phyloP scores from a whole-genome alignment of 2,888 invertebrate species.

The Caenorhabditis sp. region DNA sequence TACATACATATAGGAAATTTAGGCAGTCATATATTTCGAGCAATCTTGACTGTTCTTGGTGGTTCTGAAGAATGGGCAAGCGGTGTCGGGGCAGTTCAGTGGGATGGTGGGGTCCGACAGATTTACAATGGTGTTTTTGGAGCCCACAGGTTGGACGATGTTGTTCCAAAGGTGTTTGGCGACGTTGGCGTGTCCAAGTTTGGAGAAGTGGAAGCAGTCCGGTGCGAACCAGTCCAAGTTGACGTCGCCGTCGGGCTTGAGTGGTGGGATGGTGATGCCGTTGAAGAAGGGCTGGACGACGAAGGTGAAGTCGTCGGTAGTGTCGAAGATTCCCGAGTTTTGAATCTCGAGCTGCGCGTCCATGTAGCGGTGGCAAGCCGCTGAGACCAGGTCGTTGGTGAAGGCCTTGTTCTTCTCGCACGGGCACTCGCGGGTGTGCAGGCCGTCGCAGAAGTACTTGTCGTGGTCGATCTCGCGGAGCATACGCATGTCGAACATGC shows the following conservation, averaged over 20 bases:
- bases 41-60: conserved; percentile 71
- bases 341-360: conserved; percentile 70
- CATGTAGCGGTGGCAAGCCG: conserved; percentile 74
- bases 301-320: conserved; percentile 75
- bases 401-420: conserved; percentile 73
- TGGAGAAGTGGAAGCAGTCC: conserved; percentile 78
- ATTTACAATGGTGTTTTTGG: conserved; percentile 64
- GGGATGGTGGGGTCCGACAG: conserved; percentile 70
- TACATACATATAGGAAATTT: conserved; percentile 22
- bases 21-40: conserved; percentile 54
- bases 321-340: conserved; percentile 73
- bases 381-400: conserved; percentile 71
- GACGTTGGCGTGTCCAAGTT: conserved; percentile 72
- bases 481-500: conserved; percentile 79
- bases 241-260: conserved; percentile 68
- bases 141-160: conserved; percentile 71
- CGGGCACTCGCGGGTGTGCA: conserved; percentile 74
- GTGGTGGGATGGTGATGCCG: conserved; percentile 68
- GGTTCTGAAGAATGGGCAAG: conserved; percentile 74
- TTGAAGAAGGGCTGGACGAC: conserved; percentile 79
- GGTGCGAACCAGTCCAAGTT: conserved; percentile 77
- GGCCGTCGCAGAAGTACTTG: conserved; percentile 74
- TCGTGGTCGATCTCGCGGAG: conserved; percentile 73
- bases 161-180: conserved; percentile 76
- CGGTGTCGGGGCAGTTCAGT: conserved; percentile 65